Evolutionary conservation across 2,888 invertebrate genomes (phyloP).

Genomic region (Cantharis flavilabris): DNA sequence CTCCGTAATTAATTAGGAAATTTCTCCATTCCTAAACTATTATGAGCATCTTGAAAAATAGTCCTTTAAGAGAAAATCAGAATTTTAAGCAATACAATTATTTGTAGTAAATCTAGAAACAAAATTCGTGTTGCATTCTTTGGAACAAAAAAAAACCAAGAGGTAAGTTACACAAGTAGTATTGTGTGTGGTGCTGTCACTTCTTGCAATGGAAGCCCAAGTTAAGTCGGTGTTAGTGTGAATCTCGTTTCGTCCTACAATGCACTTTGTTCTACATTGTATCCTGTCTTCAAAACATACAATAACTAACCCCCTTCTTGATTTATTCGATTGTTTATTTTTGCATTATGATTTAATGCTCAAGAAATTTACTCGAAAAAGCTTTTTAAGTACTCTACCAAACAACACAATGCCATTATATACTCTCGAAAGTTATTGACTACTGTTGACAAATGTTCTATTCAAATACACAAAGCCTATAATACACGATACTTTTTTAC

Average conservation of each 20-base stretch:
- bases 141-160: constrained; percentile 16
- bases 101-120: constrained; percentile 21
- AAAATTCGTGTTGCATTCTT: constrained; percentile 13
- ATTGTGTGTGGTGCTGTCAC: constrained; percentile 32
- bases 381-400: constrained; percentile 43
- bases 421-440: constrained; percentile 50
- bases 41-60: background rate
- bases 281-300: constrained; percentile 26
- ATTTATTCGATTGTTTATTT: background rate
- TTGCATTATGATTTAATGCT: background rate
- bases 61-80: background rate
- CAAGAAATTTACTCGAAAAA: constrained; percentile 5
- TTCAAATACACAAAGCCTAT: constrained; percentile 49
- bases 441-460: constrained; percentile 54
- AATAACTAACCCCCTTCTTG: constrained; percentile 16
- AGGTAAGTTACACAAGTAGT: constrained; percentile 24
- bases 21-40: constrained; percentile 38
- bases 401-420: constrained; percentile 53
- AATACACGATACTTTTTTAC: constrained; percentile 48
- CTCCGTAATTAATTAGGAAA: constrained; percentile 53
- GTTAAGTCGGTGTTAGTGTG: constrained; percentile 27
- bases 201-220: constrained; percentile 25
- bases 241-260: constrained; percentile 29
- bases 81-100: constrained; percentile 44
- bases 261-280: constrained; percentile 27